A percentile compares a stretch with the other conserved stretches of the same genome.
phyloP scores from a whole-genome alignment of 37 sponge, comb jelly and placozoan genomes.

The Beroe ovata region DNA sequence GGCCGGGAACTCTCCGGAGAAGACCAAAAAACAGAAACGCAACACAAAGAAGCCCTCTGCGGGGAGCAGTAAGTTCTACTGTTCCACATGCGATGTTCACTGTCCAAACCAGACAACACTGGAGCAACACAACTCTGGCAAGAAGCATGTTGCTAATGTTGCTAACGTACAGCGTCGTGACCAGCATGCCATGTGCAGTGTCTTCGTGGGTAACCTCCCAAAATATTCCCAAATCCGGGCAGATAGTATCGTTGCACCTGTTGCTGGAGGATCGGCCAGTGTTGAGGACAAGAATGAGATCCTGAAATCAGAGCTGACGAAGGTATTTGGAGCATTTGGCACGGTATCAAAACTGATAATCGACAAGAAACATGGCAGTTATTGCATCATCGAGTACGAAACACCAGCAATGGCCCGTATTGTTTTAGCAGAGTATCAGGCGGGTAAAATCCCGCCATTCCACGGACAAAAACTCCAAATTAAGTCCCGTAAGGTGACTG shows the following conservation, averaged over 20 bases:
- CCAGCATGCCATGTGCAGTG: constrained; percentile 44
- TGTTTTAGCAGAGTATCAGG: constrained; percentile 1
- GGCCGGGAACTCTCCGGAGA: background rate
- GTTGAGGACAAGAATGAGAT: constrained; percentile 45
- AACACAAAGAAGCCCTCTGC: background rate
- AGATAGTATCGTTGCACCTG: background rate
- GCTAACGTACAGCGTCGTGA: background rate
- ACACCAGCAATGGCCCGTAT: constrained; percentile 13
- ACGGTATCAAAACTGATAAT: background rate
- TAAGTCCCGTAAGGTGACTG: constrained; percentile 29
- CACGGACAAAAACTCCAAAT: constrained; percentile 42
- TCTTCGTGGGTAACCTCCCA: constrained; percentile 57
- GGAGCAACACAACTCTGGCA: constrained; percentile 49
- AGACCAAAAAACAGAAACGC: background rate
- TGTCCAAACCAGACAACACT: constrained; percentile 58
- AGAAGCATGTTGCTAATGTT: constrained; percentile 25
- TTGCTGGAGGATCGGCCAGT: background rate
- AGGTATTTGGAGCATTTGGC: background rate
- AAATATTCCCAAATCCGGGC: constrained; percentile 21
- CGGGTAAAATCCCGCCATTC: constrained; percentile 3
- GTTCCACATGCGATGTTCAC: constrained; percentile 32
- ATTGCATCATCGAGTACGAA: constrained; percentile 55
- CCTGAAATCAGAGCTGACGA: background rate
- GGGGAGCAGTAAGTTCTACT: constrained; percentile 47
- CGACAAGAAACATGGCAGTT: constrained; percentile 55